phyloP scores from a whole-genome alignment of 2,888 invertebrate species.

The Acronicta leporina region DNA sequence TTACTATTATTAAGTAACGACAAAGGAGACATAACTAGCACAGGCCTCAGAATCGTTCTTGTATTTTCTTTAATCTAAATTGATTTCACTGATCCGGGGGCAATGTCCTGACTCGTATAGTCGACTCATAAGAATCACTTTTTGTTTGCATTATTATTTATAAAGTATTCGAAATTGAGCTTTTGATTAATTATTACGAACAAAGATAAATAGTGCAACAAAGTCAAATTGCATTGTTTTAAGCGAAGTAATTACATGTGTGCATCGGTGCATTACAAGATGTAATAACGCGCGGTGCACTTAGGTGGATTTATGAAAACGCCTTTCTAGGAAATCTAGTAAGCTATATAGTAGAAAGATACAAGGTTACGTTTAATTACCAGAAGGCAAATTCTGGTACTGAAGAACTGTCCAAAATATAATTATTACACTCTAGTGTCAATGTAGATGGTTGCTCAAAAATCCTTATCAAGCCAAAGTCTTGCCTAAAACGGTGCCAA shows the following conservation, averaged over 20 bases:
- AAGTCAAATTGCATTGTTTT: slow-evolving; percentile 28
- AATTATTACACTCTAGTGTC: too few relatives aligned
- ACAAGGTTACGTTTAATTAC: slow-evolving; percentile 18
- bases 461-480: too few relatives aligned
- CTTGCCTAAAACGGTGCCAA: too few relatives aligned
- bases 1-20: slow-evolving; percentile 4
- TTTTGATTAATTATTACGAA: slow-evolving; percentile 13
- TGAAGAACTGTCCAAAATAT: too few relatives aligned
- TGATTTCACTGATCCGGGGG: too few relatives aligned
- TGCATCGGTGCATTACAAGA: slow-evolving; percentile 63
- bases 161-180: too few relatives aligned
- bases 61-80: too few relatives aligned
- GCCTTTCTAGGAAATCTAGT: slow-evolving; percentile 39
- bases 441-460: too few relatives aligned
- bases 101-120: too few relatives aligned
- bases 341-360: slow-evolving; percentile 44
- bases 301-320: slow-evolving; percentile 66
- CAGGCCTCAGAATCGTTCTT: not conserved
- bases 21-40: slow-evolving; percentile 9
- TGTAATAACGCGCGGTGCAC: slow-evolving; percentile 68
- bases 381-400: too few relatives aligned
- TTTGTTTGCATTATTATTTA: too few relatives aligned
- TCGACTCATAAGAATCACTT: too few relatives aligned
- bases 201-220: slow-evolving; percentile 10
- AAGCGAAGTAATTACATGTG: slow-evolving; percentile 43